Conservation (phyloP, 92 coral and sea anemone genomes). For the Heliopora coerulea region DNA sequence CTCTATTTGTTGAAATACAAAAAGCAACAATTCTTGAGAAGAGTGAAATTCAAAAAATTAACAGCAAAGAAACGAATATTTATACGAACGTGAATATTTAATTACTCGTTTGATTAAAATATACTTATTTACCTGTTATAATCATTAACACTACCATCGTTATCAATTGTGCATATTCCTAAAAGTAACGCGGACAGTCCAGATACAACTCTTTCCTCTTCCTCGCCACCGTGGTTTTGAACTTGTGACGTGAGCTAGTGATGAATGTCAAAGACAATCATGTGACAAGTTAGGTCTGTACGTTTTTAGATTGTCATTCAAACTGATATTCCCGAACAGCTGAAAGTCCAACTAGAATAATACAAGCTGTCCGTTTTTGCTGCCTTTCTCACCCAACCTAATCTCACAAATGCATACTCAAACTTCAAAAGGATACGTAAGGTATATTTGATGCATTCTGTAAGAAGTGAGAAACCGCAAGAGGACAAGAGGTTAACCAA, state of each 20-base stretch:
- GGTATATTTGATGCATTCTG: conserved; percentile 87
- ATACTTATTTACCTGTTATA: conserved; percentile 64
- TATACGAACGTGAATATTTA: too few relatives aligned
- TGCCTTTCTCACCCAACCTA: too few relatives aligned
- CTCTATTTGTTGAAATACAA: conserved; percentile 44
- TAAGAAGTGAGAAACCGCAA: conserved; percentile 85
- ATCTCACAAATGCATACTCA: too few relatives aligned
- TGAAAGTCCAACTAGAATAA: too few relatives aligned
- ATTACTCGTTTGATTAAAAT: too few relatives aligned
- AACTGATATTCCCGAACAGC: too few relatives aligned
- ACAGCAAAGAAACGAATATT: too few relatives aligned
- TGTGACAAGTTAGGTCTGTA: too few relatives aligned
- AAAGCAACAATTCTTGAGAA: too few relatives aligned
- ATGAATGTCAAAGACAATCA: conserved; percentile 46
- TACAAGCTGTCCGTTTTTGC: too few relatives aligned
- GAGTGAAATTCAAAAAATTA: too few relatives aligned
- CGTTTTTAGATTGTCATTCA: too few relatives aligned
- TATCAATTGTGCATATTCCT: conserved; percentile 83
- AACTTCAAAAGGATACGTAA: conserved; percentile 80
- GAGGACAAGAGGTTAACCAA: conserved; percentile 82
- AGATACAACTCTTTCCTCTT: conserved; percentile 87
- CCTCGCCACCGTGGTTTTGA: conserved; percentile 87
- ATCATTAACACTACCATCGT: conserved; percentile 83
- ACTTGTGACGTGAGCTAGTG: conserved; percentile 77
- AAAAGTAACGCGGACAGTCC: conserved; percentile 84